phyloP scores from a whole-genome alignment of 2,797 vertebrate genomes.

The Dipus sagitta region DNA sequence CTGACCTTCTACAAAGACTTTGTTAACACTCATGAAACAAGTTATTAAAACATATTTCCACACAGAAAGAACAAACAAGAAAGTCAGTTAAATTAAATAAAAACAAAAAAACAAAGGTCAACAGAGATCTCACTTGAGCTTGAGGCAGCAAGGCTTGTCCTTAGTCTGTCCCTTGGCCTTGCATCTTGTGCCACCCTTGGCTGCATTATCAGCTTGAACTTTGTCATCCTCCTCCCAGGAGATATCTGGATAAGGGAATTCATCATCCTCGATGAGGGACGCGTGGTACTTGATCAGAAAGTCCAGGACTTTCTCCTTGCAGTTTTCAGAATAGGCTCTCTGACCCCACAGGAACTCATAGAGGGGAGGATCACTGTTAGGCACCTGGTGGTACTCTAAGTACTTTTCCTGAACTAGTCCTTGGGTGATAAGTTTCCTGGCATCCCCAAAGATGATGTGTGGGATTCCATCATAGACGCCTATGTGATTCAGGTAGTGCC shows the following conservation, averaged over 20 bases:
- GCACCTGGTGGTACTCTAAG: neutral
- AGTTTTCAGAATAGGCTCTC: too few relatives aligned
- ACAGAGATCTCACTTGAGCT: too few relatives aligned
- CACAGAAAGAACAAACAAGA: too few relatives aligned
- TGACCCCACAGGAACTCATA: constrained; percentile 5
- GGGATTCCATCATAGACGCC: neutral
- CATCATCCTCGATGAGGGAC: too few relatives aligned
- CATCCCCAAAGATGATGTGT: constrained; percentile 27
- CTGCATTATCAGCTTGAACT: neutral
- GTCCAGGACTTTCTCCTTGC: too few relatives aligned
- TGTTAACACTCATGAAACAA: too few relatives aligned
- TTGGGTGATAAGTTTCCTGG: neutral
- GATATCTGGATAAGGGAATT: neutral
- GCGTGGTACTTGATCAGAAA: neutral
- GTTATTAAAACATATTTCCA: too few relatives aligned
- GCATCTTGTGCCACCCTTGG: too few relatives aligned
- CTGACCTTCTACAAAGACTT: too few relatives aligned
- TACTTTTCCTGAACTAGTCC: neutral
- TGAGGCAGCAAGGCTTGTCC: accelerated
- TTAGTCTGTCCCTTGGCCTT: too few relatives aligned
- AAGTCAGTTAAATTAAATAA: too few relatives aligned
- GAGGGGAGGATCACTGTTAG: neutral
- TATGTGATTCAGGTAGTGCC: neutral
- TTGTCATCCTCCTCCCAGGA: neutral
- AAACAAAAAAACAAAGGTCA: too few relatives aligned